Conservation (phyloP, 2,888 invertebrate genomes). For the Cerceris ruficornis region DNA sequence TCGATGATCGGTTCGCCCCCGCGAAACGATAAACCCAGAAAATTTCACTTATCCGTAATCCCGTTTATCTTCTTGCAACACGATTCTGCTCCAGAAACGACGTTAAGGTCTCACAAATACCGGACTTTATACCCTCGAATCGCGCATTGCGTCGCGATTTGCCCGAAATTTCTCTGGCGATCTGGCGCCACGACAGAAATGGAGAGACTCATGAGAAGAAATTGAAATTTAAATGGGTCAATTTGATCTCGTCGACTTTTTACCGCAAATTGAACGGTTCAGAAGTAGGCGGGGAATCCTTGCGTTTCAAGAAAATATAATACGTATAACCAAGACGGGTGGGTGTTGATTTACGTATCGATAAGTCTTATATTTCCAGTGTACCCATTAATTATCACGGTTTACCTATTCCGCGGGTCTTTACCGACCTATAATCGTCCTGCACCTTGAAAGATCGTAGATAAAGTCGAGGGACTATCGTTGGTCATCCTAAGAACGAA, state of each 20-base stretch:
- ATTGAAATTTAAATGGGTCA: constrained; percentile 22
- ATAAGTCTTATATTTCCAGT: constrained; percentile 50
- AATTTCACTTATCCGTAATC: constrained; percentile 23
- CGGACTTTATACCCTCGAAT: constrained; percentile 24
- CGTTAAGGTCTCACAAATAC: constrained; percentile 29
- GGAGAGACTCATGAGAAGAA: constrained; percentile 9
- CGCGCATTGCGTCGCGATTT: background rate
- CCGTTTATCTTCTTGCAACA: constrained; percentile 3
- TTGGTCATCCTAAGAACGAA: constrained; percentile 21
- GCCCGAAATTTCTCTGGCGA: constrained; percentile 6
- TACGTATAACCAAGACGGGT: background rate
- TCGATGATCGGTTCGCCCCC: constrained; percentile 22
- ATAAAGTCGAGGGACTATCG: constrained; percentile 35
- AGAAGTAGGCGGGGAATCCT: constrained; percentile 39
- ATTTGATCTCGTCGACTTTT: background rate
- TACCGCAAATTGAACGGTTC: constrained; percentile 36
- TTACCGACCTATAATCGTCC: constrained; percentile 39
- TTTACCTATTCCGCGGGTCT: constrained; percentile 41
- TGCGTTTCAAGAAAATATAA: constrained; percentile 23
- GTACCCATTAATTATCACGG: constrained; percentile 54
- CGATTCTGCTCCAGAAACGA: constrained; percentile 21
- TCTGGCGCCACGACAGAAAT: background rate
- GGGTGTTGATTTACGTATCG: constrained; percentile 57
- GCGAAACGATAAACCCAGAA: constrained; percentile 20
- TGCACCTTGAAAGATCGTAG: constrained; percentile 42